Conservation (phyloP, 2,113 vertebrate species). For the Callionymus lyra region DNA sequence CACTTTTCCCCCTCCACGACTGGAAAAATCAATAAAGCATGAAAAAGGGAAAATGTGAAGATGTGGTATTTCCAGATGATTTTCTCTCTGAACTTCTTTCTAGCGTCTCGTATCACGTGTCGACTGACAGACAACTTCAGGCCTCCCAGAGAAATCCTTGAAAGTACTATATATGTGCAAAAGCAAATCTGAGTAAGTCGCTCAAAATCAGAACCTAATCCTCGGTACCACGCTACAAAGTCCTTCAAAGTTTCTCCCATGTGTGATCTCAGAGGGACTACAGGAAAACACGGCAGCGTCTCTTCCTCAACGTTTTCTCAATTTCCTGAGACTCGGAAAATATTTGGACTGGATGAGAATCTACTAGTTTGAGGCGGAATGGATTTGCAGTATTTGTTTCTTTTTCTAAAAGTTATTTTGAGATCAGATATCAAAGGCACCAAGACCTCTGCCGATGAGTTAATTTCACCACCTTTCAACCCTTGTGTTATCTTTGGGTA, state of each 20-base stretch:
- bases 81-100: constrained; percentile 9
- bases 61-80: constrained; percentile 30
- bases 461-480: no score
- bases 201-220: constrained; percentile 22
- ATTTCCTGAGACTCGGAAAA: constrained; percentile 43
- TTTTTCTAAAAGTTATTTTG: constrained; percentile 10
- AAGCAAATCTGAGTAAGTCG: constrained; percentile 21
- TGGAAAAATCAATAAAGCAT: constrained; percentile 51
- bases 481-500: no score
- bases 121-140: no score
- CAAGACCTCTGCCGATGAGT: no score
- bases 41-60: constrained; percentile 13
- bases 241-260: constrained; percentile 28
- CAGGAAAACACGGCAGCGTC: constrained; percentile 30
- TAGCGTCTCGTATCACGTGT: no score
- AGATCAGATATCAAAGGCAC: constrained; percentile 3
- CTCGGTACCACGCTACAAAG: constrained; percentile 6
- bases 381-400: constrained; percentile 7
- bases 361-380: constrained; percentile 14
- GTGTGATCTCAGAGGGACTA: constrained; percentile 22
- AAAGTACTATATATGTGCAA: no score
- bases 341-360: constrained; percentile 30
- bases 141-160: no score
- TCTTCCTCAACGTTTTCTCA: no score
- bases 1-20: constrained; percentile 18